A percentile compares a stretch with the other conserved stretches of the same genome.
Evolutionary conservation across 2,888 invertebrate species (phyloP).

Genomic region (Diadegma fenestrale): DNA sequence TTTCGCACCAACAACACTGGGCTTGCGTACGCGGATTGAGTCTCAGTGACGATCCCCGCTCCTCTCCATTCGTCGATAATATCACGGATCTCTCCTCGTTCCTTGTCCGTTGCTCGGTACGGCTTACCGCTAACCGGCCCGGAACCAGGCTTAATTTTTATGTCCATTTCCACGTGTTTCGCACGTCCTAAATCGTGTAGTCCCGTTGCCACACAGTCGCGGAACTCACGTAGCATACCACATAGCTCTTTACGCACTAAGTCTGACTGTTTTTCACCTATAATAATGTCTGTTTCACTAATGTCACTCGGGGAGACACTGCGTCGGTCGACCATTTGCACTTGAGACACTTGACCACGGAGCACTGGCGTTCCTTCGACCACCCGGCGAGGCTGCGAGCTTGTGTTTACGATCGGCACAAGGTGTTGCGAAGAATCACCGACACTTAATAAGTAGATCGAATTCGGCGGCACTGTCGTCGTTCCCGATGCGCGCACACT

Average conservation of each 20-base stretch:
- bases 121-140: background rate
- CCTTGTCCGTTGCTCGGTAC: background rate
- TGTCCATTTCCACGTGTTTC: background rate
- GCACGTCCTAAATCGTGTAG: background rate
- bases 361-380: background rate
- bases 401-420: background rate
- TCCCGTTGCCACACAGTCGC: background rate
- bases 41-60: background rate
- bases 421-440: background rate
- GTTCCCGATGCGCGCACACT: background rate
- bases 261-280: background rate
- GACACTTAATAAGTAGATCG: background rate
- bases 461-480: background rate
- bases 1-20: slow-evolving; percentile 66
- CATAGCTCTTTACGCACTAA: background rate
- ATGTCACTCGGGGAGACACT: background rate
- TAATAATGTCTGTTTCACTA: background rate
- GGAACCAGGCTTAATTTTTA: background rate
- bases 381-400: background rate
- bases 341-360: background rate
- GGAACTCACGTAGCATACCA: background rate
- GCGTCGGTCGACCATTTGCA: background rate
- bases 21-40: slow-evolving; percentile 1
- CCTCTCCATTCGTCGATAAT: background rate
- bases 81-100: background rate